Percentiles rank a stretch among this genome's conserved stretches.
Evolutionary conservation across 2,797 vertebrate genomes (phyloP).

Genomic region (Pitangus sulphuratus): DNA sequence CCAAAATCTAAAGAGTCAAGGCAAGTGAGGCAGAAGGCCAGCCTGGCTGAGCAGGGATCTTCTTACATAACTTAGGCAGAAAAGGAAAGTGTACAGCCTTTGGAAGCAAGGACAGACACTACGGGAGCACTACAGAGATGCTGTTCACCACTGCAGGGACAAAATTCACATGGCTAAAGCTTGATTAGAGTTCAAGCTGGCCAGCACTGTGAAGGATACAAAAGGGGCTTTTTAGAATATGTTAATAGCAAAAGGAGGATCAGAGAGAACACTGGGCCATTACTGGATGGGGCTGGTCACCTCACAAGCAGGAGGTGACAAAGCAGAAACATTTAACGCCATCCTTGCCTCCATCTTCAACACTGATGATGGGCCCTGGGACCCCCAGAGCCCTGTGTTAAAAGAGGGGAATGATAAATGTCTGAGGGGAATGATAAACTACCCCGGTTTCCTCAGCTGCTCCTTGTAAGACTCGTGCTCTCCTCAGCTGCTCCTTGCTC

Average conservation of each 20-base stretch:
- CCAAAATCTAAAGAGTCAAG: not conserved
- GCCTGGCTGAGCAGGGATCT: not conserved
- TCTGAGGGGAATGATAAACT: not conserved
- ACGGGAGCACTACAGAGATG: not conserved
- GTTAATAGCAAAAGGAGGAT: not conserved
- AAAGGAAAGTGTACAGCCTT: not conserved
- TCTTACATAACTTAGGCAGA: not conserved
- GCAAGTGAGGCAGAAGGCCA: not conserved
- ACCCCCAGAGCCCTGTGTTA: not conserved
- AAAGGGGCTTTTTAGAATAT: not conserved
- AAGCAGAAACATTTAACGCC: not conserved
- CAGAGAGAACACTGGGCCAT: not conserved
- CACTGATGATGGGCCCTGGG: not conserved
- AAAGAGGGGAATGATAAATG: rapidly evolving
- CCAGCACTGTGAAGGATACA: not conserved
- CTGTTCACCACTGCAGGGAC: not conserved
- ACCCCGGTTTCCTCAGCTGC: not conserved
- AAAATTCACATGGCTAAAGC: not conserved
- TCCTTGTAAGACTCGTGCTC: not conserved
- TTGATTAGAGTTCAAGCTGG: not conserved
- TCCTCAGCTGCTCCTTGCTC: not conserved
- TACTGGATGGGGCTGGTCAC: not conserved
- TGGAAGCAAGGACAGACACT: not conserved
- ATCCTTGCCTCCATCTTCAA: not conserved
- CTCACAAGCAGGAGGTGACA: not conserved